A percentile compares a stretch with the other conserved stretches of the same genome.
Evolutionary conservation across 2,888 invertebrate genomes (phyloP).

Genomic region (Melanargia galathea): DNA sequence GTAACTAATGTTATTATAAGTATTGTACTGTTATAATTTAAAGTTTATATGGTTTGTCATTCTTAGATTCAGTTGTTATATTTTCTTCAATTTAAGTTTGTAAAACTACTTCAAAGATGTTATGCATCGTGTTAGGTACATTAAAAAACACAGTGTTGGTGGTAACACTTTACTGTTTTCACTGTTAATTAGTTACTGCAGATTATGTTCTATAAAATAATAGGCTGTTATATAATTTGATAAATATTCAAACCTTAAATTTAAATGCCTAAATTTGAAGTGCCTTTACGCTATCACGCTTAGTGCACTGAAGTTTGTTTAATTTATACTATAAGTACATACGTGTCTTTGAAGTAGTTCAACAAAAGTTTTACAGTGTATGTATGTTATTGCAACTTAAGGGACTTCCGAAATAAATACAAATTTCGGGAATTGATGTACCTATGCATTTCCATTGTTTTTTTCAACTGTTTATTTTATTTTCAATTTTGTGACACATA

Average conservation of each 20-base stretch:
- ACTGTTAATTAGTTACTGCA: not conserved
- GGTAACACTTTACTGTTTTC: not conserved
- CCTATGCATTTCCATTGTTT: constrained; percentile 58
- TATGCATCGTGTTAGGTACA: not conserved
- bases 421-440: constrained; percentile 55
- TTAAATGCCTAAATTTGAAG: constrained; percentile 61
- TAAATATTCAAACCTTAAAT: constrained; percentile 24
- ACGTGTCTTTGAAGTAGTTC: constrained; percentile 49
- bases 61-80: constrained; percentile 42
- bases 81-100: constrained; percentile 30
- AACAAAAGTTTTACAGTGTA: constrained; percentile 44
- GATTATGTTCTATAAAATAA: not conserved
- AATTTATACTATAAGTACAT: constrained; percentile 16
- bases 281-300: constrained; percentile 69
- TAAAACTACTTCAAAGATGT: constrained; percentile 34
- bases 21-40: constrained; percentile 70
- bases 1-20: constrained; percentile 79
- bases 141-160: not conserved
- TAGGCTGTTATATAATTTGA: not conserved
- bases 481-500: constrained; percentile 73
- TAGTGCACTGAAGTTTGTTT: constrained; percentile 48
- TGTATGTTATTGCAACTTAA: constrained; percentile 50
- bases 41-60: constrained; percentile 53
- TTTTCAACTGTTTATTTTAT: constrained; percentile 58
- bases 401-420: constrained; percentile 62